A percentile compares a stretch with the other conserved stretches of the same genome.
phyloP scores from a whole-genome alignment of 2,888 invertebrate species.

The Oligia latruncula region DNA sequence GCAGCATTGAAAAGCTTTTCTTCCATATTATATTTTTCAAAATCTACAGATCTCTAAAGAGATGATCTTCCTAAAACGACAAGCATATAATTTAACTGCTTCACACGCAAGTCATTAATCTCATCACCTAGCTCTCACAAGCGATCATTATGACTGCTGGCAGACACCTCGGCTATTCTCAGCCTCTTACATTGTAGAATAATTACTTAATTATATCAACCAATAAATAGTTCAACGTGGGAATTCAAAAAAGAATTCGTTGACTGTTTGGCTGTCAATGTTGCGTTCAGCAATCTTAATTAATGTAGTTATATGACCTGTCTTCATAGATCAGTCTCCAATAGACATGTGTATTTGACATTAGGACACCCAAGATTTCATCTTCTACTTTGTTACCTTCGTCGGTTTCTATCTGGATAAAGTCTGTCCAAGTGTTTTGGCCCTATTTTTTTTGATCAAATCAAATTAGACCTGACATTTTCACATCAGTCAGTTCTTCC shows the following conservation, averaged over 20 bases:
- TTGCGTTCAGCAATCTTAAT: constrained; percentile 50
- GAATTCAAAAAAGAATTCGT: constrained; percentile 40
- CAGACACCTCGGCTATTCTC: constrained; percentile 48
- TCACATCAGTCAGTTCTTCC: background rate
- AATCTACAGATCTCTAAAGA: constrained; percentile 19
- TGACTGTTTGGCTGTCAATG: constrained; percentile 51
- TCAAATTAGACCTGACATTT: background rate
- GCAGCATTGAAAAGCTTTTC: background rate
- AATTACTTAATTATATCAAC: constrained; percentile 58
- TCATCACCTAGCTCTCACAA: constrained; percentile 45
- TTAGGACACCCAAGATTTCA: constrained; percentile 9
- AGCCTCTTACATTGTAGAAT: constrained; percentile 53
- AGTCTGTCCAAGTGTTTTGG: background rate
- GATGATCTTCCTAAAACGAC: constrained; percentile 8
- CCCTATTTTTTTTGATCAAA: background rate
- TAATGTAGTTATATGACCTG: constrained; percentile 59
- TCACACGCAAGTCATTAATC: constrained; percentile 48
- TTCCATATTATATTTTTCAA: background rate
- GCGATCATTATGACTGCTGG: constrained; percentile 44
- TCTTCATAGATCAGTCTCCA: constrained; percentile 50
- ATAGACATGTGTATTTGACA: constrained; percentile 40
- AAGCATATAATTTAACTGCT: constrained; percentile 37
- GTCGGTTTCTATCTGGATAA: background rate
- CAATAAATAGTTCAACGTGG: constrained; percentile 57
- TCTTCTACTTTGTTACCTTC: background rate